Evolutionary conservation across 2,113 vertebrate species (phyloP).

Genomic region (Diadophis punctatus): DNA sequence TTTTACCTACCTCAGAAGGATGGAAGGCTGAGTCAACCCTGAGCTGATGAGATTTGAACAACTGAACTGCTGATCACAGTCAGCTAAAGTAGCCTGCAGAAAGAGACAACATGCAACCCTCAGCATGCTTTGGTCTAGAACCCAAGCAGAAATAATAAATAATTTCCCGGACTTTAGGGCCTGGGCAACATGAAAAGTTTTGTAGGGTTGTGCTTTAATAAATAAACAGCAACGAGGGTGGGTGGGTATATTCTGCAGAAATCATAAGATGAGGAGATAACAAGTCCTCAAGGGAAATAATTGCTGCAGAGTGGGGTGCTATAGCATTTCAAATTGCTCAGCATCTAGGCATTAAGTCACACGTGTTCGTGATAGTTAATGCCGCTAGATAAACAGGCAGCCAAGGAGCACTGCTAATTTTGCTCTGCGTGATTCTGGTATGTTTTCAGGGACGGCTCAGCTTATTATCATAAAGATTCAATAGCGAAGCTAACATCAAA

Average conservation of each 20-base stretch:
- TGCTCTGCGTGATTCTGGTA: constrained; percentile 51
- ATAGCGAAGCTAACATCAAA: constrained; percentile 57
- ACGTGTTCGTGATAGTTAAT: constrained; percentile 59
- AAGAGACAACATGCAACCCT: background rate
- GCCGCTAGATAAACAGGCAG: constrained; percentile 59
- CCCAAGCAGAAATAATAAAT: background rate
- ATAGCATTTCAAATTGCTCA: constrained; percentile 69
- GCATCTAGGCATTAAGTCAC: constrained; percentile 68
- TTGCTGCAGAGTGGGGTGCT: constrained; percentile 65
- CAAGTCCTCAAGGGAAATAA: constrained; percentile 70
- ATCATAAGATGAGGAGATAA: constrained; percentile 65
- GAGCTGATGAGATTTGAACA: no score
- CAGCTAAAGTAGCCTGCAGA: background rate
- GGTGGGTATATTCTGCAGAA: constrained; percentile 64
- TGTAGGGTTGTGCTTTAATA: constrained; percentile 41
- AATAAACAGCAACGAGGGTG: constrained; percentile 50
- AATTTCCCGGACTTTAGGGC: background rate
- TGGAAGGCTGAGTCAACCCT: no score
- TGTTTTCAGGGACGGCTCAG: constrained; percentile 60
- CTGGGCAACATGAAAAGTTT: constrained; percentile 35
- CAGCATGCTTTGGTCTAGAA: background rate
- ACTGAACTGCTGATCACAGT: no score
- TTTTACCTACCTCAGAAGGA: no score
- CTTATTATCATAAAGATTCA: constrained; percentile 55
- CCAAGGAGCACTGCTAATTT: constrained; percentile 65